Base-by-base conservation (phyloP, 2,888 invertebrate genomes). In the Penaeus monodon region DNA sequence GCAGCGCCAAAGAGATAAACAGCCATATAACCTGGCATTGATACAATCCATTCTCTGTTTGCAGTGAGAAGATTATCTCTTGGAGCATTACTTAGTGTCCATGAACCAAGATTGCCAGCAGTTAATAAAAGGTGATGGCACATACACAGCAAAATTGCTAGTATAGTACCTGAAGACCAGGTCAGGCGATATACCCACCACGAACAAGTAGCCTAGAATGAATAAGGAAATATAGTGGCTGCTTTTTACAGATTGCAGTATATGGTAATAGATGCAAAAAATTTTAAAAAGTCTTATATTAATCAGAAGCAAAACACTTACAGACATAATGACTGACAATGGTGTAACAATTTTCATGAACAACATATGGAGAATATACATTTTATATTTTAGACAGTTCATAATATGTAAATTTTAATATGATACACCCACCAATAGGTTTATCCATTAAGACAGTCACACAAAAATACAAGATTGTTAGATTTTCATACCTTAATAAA, bases 41-140 rank as follows among this genome's bases (percentile, higher is more conserved):
- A 98, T 38, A 95, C 94, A 68, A 99, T 93, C 0, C 99, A 99
- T 93, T 99, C 99, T 86, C 97, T 94, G 92, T 99, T 99, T 0
- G 98, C 97, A n/a, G 49, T 49, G 44, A 89, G 7, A 27, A 89
- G 38, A 8, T 84, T 70, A 27, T 89, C 81, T 24, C 89, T 79
- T 22, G 66, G 68, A 38, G 33, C 66, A 10, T 82, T 10, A 24
- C 86, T 78, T 24, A 87, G 33, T 4, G 82, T 82, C 86, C 82
- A 83, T 0, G 74, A 49, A 2, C 65, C 83, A 20, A 68, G 64
- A 49, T 70, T 70, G 27, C 86, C 86, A 27, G 57, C 33, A 17
- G 79, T 83, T 17, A 87, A 83, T 22, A 49, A 79, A 27, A 79
- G n/a, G 65, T 87, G 83, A 38, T 87, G 86, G 38, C 64, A 70